These are phyloP conservation scores for Crematogaster levior DNA, from an alignment of 2,888 invertebrate species.

Conservation along the genomic window DNA sequence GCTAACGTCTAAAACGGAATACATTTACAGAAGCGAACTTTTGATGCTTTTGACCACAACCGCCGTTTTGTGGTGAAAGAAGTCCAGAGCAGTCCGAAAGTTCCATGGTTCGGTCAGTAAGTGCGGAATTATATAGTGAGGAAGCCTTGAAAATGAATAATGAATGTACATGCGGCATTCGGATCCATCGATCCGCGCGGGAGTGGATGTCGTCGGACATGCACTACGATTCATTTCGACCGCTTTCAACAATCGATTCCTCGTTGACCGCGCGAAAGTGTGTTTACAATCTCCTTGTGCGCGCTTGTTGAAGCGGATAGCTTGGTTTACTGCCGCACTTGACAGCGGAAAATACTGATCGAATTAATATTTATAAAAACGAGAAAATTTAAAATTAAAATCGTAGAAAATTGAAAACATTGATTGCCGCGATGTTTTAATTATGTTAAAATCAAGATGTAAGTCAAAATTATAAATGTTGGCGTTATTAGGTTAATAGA, in stretches of 20 bases:
- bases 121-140: slow-evolving; percentile 8
- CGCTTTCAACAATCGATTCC: slow-evolving; percentile 42
- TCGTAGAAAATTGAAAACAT: not conserved
- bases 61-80: slow-evolving; percentile 26
- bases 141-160: slow-evolving; percentile 51
- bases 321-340: not conserved
- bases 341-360: not conserved
- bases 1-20: not conserved
- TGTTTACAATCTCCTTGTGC: slow-evolving; percentile 29
- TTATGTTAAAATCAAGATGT: not conserved
- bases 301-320: slow-evolving; percentile 17
- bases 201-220: slow-evolving; percentile 28
- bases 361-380: not conserved
- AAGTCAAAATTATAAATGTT: not conserved
- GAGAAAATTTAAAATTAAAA: not conserved
- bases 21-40: not conserved
- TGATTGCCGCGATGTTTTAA: not conserved
- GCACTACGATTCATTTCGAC: slow-evolving; percentile 33
- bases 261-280: slow-evolving; percentile 3
- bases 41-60: not conserved
- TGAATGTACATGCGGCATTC: slow-evolving; percentile 45
- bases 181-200: slow-evolving; percentile 24
- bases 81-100: slow-evolving; percentile 45
- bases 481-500: not conserved
- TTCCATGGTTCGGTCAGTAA: slow-evolving; percentile 12